Evolutionary conservation across 2,797 vertebrate species (phyloP), one percentile per base, ranked within the genome.

Genomic region (Garrulus glandarius): DNA sequence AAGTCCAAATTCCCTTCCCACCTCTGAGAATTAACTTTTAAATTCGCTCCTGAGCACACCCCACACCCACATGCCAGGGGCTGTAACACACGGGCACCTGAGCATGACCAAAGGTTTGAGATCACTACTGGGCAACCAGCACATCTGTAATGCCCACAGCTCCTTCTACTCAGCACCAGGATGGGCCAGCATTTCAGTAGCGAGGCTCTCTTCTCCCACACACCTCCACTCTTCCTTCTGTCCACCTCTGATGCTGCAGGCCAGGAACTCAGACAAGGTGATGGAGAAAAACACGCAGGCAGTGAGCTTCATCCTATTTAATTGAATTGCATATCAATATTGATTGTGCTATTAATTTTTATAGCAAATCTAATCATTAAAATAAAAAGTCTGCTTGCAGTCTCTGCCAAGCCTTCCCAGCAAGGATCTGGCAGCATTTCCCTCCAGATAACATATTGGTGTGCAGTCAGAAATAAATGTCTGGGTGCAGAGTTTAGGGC

Each of bases 251-350:
- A 29, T 29, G 11, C 46, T 69, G 15, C 18, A 84, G 50, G 75
- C 61, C 75, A 88, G 53, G 46, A 87, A 92, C 79, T 91, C 70
- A 55, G 61, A 59, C 52, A 91, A 64, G 5, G 3, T 82, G 70
- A 68, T 43, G 74, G 63, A 79, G 56, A 84, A 85, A 92, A 91
- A 59, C 87, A 93, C 0, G 3, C 56, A 82, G 94, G 93, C 94
- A 94, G 68, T 32, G 29, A 89, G 61, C 57, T 83, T 61, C 83
- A 89, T 83, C 91, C 61, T 85, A 74, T 93, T 94, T 90, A 96
- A 97, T 88, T 94, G 86, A 97, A 95, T 93, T 94, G 80, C 76
- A 46, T 93, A 85, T 82, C 91, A 94, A 96, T 95, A 97, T 91
- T 89, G 95, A 96, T 96, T 88, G 95, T 65, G 49, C 91, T 96